A percentile compares a stretch with the other conserved stretches of the same genome.
These are phyloP conservation scores for Actenoides lindsayi DNA, from an alignment of 2,113 vertebrate species.

Conservation along the genomic window DNA sequence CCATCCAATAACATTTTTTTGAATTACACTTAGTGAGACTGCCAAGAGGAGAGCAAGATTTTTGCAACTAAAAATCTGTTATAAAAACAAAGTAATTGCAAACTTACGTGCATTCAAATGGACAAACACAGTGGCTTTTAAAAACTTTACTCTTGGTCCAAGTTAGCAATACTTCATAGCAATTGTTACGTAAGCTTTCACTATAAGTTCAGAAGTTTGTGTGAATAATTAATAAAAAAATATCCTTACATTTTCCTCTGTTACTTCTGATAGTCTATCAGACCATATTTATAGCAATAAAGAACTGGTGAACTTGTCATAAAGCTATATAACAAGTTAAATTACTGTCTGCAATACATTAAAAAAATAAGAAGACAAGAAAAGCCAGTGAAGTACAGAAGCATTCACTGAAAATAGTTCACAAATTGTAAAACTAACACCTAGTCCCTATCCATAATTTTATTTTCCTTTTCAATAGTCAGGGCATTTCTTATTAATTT, in stretches of 20 bases:
- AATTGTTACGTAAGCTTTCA: background rate
- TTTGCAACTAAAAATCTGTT: background rate
- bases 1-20: background rate
- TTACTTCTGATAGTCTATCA: background rate
- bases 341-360: background rate
- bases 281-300: background rate
- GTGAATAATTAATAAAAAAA: background rate
- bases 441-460: background rate
- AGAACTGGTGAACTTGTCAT: background rate
- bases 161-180: background rate
- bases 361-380: background rate
- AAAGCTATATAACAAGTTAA: background rate
- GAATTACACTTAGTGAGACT: background rate
- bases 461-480: background rate
- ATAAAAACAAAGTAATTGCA: background rate
- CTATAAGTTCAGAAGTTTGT: background rate
- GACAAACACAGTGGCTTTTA: fast-evolving
- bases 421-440: background rate
- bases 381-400: background rate
- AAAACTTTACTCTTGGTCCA: background rate
- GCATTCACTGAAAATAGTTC: background rate
- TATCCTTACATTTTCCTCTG: background rate
- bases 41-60: background rate
- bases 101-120: background rate
- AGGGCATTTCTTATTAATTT: background rate